Evolutionary conservation across 2,888 invertebrate genomes (phyloP).

Genomic region (Meiosimyza decipiens): DNA sequence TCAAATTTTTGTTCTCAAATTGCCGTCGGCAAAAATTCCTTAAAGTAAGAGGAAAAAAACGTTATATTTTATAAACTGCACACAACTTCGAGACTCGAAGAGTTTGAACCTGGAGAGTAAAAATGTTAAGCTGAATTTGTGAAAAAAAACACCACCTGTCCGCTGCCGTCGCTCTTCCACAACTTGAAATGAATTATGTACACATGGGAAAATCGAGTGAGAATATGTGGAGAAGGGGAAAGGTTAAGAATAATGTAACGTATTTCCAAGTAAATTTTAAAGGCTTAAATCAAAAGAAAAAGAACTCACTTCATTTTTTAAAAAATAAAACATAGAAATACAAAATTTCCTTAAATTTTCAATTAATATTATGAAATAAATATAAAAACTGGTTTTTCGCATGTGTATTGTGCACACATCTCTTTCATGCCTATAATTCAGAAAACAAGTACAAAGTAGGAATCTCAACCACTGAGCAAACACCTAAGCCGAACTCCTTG

Average conservation of each 20-base stretch:
- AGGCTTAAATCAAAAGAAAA: too few species aligned
- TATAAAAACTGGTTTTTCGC: too few species aligned
- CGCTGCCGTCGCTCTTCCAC: neutral
- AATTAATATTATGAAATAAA: too few species aligned
- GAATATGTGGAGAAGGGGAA: too few species aligned
- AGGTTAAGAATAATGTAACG: too few species aligned
- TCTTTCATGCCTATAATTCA: too few species aligned
- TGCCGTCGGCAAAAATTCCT: slow-evolving; percentile 5
- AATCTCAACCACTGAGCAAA: neutral
- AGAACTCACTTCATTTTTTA: neutral
- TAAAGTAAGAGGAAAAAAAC: neutral
- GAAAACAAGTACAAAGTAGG: slow-evolving; percentile 5
- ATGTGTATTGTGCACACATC: too few species aligned
- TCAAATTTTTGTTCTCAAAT: too few species aligned
- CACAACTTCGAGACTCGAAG: slow-evolving; percentile 18
- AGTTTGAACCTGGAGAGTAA: neutral
- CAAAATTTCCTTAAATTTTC: too few species aligned
- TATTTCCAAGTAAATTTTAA: too few species aligned
- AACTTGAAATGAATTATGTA: neutral
- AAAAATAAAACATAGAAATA: neutral
- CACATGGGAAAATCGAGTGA: too few species aligned
- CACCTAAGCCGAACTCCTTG: slow-evolving; percentile 6
- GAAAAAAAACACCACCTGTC: slow-evolving; percentile 3
- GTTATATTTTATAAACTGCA: neutral
- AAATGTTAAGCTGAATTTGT: neutral